Percentiles rank a stretch among this genome's conserved stretches.
Evolutionary conservation across 2,888 invertebrate species (phyloP).

Genomic region (Spicauda simplicius): DNA sequence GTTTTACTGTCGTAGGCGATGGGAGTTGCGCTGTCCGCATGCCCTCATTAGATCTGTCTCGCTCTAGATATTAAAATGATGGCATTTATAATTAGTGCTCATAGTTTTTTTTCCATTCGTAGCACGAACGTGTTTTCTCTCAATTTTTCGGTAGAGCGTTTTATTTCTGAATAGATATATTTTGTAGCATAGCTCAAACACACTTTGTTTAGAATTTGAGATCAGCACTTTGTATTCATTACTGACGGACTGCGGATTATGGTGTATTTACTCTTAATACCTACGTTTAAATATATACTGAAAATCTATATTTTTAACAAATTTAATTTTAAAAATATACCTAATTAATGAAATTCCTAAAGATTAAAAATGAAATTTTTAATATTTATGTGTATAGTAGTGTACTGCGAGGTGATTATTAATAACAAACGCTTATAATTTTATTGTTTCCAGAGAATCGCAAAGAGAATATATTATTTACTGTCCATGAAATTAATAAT

Average conservation of each 20-base stretch:
- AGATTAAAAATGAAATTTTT: slow-evolving; percentile 78
- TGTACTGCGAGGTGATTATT: slow-evolving; percentile 72
- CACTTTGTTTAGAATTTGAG: slow-evolving; percentile 57
- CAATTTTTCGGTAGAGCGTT: slow-evolving; percentile 58
- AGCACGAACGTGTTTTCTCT: slow-evolving; percentile 67
- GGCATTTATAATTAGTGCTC: slow-evolving; percentile 66
- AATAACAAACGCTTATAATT: slow-evolving; percentile 71
- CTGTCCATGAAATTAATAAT: slow-evolving; percentile 79
- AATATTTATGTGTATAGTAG: slow-evolving; percentile 80
- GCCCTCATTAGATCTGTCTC: slow-evolving; percentile 50
- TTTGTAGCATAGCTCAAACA: slow-evolving; percentile 63
- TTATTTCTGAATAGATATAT: slow-evolving; percentile 55
- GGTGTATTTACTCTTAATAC: slow-evolving; percentile 68
- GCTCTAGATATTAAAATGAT: slow-evolving; percentile 63
- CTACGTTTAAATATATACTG: slow-evolving; percentile 76
- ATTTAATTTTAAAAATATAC: slow-evolving; percentile 77
- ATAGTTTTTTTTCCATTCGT: slow-evolving; percentile 67
- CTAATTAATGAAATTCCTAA: slow-evolving; percentile 82
- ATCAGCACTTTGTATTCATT: slow-evolving; percentile 54
- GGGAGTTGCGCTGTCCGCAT: slow-evolving; percentile 46
- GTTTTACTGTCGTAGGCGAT: slow-evolving; percentile 57
- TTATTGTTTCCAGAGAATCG: slow-evolving; percentile 66
- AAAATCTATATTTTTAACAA: slow-evolving; percentile 82
- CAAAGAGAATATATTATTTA: slow-evolving; percentile 75
- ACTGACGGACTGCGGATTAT: slow-evolving; percentile 60